These are phyloP conservation scores for Eledone cirrhosa DNA, from an alignment of 2,888 invertebrate species.

Conservation along the genomic window DNA sequence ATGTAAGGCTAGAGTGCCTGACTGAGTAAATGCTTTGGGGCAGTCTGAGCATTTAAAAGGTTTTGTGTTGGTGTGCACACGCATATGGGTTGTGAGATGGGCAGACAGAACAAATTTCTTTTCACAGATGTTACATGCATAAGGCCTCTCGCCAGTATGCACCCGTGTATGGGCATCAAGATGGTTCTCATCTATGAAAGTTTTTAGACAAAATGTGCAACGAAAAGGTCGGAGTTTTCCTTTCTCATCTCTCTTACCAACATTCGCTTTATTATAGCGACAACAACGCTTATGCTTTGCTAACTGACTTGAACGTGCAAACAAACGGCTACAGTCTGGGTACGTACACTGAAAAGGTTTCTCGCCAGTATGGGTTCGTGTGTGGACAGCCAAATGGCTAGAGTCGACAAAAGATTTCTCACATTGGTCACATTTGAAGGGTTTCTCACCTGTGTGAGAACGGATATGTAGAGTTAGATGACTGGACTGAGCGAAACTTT, in stretches of 20 bases:
- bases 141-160: background rate
- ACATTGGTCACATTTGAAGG: slow-evolving; percentile 7
- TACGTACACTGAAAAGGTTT: slow-evolving; percentile 12
- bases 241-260: background rate
- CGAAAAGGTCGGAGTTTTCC: background rate
- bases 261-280: background rate
- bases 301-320: slow-evolving; percentile 20
- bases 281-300: slow-evolving; percentile 9
- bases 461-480: slow-evolving; percentile 9
- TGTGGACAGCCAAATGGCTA: slow-evolving; percentile 7
- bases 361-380: slow-evolving; percentile 1
- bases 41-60: slow-evolving; percentile 3
- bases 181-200: slow-evolving; percentile 12
- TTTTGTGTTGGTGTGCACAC: background rate
- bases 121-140: background rate
- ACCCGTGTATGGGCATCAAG: slow-evolving; percentile 7
- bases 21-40: background rate
- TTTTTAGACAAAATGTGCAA: background rate
- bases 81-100: slow-evolving; percentile 6
- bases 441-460: slow-evolving; percentile 18
- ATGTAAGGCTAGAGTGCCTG: background rate
- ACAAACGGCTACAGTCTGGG: background rate
- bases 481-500: slow-evolving; percentile 20
- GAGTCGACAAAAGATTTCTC: slow-evolving; percentile 8
- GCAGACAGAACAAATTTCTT: background rate